Base-by-base conservation (phyloP, 2,113 vertebrate genomes). In the Uria aalge region DNA sequence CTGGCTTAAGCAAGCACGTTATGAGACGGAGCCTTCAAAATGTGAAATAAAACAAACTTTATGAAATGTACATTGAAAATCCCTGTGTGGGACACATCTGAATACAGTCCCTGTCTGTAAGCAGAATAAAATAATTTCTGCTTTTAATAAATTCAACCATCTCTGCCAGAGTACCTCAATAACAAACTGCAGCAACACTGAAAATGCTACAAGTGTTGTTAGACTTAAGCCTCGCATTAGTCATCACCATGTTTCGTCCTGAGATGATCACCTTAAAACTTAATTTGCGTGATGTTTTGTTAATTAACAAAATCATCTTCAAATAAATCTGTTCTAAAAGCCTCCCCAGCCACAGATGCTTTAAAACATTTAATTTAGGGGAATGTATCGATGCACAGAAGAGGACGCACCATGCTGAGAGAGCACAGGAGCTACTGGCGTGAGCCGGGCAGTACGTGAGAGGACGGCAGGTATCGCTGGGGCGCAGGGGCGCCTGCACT, bases 381-480 rank as follows among this genome's bases (percentile, higher is more conserved):
- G 11, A 68, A 41, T 0, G 9, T 8, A 11, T 4, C 24, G 3
- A 36, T 5, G 62, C 32, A 4, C 2, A 64, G 29, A 38, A n/a
- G n/a, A 69, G 63, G 43, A 41, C 5, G 1, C 6, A 24, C 12
- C 16, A 2, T 4, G 47, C 4, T n/a, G 78, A 66, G 50, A 82
- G 47, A 38, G 34, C 68, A 14, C 27, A 4, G 87, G 13, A 50
- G 27, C 19, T 40, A 15, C 29, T 3, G 14, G 27, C 29, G n/a
- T 3, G 7, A 9, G 27, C 2, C n/a, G 14, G 15, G 55, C 6
- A 38, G 26, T 2, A 7, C 3, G 0, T 3, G 15, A 45, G 34
- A 12, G 27, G 62, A 24, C 8, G n/a, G 76, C 0, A 2, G 52
- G 21, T 6, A 2, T 5, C 1, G 3, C 32, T 27, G 40, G 66